Percentiles rank a stretch among this genome's conserved stretches.
phyloP scores from a whole-genome alignment of 1,140 invertebrate species.

The Ceratina australensis region DNA sequence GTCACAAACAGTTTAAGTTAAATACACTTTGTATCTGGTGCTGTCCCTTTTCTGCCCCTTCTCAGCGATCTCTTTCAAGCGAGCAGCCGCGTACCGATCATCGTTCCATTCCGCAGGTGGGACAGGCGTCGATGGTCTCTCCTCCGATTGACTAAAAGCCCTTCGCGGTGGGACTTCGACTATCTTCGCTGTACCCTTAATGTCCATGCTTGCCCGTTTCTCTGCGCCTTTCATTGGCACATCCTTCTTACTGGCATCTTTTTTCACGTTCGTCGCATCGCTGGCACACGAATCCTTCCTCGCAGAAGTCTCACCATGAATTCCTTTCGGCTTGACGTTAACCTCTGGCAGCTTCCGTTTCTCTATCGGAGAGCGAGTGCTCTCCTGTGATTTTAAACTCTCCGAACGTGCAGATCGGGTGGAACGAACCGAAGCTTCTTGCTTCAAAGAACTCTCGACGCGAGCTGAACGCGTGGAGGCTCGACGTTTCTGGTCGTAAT shows the following conservation, averaged over 20 bases:
- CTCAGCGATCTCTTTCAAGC: constrained; percentile 40
- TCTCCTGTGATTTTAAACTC: background rate
- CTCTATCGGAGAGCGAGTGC: background rate
- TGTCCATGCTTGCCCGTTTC: constrained; percentile 56
- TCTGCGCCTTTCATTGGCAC: constrained; percentile 2
- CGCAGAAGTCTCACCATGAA: constrained; percentile 21
- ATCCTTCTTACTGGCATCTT: constrained; percentile 52
- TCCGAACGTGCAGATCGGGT: background rate
- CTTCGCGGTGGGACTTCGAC: constrained; percentile 54
- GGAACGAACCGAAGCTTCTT: background rate
- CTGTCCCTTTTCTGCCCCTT: constrained; percentile 66
- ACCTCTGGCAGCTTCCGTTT: constrained; percentile 47
- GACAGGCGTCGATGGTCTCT: constrained; percentile 60
- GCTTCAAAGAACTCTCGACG: background rate
- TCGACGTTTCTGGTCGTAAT: constrained; percentile 63
- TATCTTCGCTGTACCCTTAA: constrained; percentile 34
- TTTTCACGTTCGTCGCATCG: constrained; percentile 53
- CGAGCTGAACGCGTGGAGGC: background rate
- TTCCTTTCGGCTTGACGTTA: constrained; percentile 24
- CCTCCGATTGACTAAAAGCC: constrained; percentile 62
- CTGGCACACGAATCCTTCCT: constrained; percentile 54
- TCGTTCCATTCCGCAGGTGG: constrained; percentile 59
- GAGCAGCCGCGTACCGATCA: constrained; percentile 36
- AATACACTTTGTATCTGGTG: constrained; percentile 70
- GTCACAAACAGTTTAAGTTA: constrained; percentile 58